Evolutionary conservation across 2,113 vertebrate genomes (phyloP).

Genomic region (Euleptes europaea): DNA sequence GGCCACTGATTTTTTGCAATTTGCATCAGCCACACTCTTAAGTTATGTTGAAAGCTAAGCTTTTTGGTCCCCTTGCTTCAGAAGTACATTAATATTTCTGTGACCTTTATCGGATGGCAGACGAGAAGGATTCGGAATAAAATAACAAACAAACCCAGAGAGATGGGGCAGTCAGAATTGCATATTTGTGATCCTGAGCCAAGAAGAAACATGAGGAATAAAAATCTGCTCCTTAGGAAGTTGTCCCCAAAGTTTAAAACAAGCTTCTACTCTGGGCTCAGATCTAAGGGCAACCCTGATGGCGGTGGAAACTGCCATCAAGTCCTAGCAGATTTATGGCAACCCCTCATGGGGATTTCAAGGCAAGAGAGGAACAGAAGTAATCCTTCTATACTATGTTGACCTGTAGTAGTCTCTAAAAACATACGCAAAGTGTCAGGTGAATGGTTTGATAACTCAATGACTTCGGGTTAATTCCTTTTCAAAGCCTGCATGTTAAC

Average conservation of each 20-base stretch:
- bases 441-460: slow-evolving; percentile 28
- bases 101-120: slow-evolving; percentile 77
- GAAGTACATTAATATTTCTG: slow-evolving; percentile 73
- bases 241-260: slow-evolving; percentile 38
- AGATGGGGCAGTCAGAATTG: slow-evolving; percentile 49
- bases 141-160: slow-evolving; percentile 65
- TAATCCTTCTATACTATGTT: not conserved
- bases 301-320: too few species aligned
- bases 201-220: slow-evolving; percentile 45
- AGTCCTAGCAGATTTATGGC: not conserved
- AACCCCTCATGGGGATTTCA: too few species aligned
- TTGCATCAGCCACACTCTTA: slow-evolving; percentile 70
- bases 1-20: slow-evolving; percentile 79
- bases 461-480: not conserved
- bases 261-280: slow-evolving; percentile 31
- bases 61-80: slow-evolving; percentile 70
- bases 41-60: slow-evolving; percentile 69
- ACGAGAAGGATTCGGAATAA: slow-evolving; percentile 67
- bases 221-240: slow-evolving; percentile 42
- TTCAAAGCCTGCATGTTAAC: slow-evolving; percentile 28
- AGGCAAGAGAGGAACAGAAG: too few species aligned
- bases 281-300: not conserved
- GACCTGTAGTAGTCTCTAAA: not conserved
- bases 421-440: slow-evolving; percentile 9
- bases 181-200: slow-evolving; percentile 26